phyloP scores from a whole-genome alignment of 2,797 vertebrate species.

The Paratrypauchen microcephalus region DNA sequence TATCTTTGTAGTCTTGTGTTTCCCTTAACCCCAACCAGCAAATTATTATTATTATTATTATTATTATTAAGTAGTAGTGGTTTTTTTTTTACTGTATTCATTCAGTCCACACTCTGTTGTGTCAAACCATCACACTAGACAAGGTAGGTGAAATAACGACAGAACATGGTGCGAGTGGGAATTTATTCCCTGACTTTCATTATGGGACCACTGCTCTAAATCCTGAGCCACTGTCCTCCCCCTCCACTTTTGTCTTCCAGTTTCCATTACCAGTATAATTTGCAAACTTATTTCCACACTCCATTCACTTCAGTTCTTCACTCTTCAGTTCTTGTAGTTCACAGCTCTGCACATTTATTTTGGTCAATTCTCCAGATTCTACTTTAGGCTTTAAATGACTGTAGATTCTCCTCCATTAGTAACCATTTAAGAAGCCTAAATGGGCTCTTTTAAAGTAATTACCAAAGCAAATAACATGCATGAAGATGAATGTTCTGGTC shows the following conservation, averaged over 20 bases:
- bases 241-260: conserved; percentile 1
- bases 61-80: too few species aligned
- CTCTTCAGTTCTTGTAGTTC: neutral
- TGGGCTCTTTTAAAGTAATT: conserved; percentile 20
- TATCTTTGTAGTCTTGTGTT: conserved; percentile 17
- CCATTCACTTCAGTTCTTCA: neutral
- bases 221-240: too few species aligned
- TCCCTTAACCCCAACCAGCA: too few species aligned
- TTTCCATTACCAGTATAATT: conserved; percentile 4
- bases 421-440: conserved; percentile 9
- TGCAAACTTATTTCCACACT: conserved; percentile 15
- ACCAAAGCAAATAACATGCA: conserved; percentile 15
- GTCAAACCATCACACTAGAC: too few species aligned
- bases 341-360: neutral
- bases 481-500: conserved; percentile 20
- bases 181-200: too few species aligned
- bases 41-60: too few species aligned
- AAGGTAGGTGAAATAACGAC: too few species aligned
- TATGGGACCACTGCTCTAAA: too few species aligned
- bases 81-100: too few species aligned
- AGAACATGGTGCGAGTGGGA: too few species aligned
- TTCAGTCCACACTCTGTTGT: too few species aligned
- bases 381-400: neutral
- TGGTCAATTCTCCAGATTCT: neutral
- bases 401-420: neutral